These are phyloP conservation scores for Parnassius smintheus DNA, from an alignment of 2,888 invertebrate species.

Conservation along the genomic window DNA sequence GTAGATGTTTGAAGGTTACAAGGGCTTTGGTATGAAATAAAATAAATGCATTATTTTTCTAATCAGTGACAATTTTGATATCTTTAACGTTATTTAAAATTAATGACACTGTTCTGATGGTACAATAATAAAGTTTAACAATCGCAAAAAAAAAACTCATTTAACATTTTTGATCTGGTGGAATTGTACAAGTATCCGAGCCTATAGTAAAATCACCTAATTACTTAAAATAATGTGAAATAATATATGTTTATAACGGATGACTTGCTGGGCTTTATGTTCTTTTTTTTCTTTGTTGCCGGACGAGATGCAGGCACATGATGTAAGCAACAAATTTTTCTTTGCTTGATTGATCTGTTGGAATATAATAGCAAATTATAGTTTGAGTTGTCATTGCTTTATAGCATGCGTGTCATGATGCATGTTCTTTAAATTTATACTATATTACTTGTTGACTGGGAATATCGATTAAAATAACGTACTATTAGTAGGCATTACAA, in stretches of 20 bases:
- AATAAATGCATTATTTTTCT: slow-evolving; percentile 6
- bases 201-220: background rate
- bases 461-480: background rate
- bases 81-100: no score
- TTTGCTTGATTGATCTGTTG: slow-evolving; percentile 64
- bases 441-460: background rate
- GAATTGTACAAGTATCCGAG: no score
- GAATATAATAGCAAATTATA: slow-evolving; percentile 21
- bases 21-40: slow-evolving; percentile 1
- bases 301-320: slow-evolving; percentile 62
- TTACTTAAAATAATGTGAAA: background rate
- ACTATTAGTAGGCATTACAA: background rate
- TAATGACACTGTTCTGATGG: no score
- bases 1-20: background rate
- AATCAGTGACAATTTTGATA: background rate
- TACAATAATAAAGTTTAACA: no score
- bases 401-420: background rate
- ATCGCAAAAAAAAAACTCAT: no score
- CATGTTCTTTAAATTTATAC: background rate
- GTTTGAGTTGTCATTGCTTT: background rate
- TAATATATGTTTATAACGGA: slow-evolving; percentile 15
- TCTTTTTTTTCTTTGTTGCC: slow-evolving; percentile 48
- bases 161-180: no score
- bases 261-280: slow-evolving; percentile 39
- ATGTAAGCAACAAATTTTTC: slow-evolving; percentile 48